Evolutionary conservation across 1,140 invertebrate genomes (phyloP).

Genomic region (Lepidotrigona ventralis): DNA sequence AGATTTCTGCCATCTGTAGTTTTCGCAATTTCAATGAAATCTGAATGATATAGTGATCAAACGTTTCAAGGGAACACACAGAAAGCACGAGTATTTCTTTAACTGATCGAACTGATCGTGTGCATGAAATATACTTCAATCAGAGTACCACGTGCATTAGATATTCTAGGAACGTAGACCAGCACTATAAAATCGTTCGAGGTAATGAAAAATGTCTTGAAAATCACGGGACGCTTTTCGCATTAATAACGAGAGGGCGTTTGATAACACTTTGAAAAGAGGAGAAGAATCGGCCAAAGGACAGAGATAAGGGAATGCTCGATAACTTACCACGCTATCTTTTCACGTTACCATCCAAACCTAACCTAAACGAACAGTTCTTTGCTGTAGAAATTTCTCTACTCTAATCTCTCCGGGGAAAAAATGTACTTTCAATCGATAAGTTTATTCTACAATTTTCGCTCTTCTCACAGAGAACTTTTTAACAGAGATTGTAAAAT

Average conservation of each 20-base stretch:
- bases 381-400: no score
- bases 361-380: neutral
- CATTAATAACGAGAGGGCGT: constrained; percentile 24
- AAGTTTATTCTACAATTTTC: no score
- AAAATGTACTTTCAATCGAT: neutral
- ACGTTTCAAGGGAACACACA: neutral
- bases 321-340: neutral
- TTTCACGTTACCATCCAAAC: neutral
- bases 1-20: neutral
- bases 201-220: neutral
- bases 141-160: neutral
- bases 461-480: no score
- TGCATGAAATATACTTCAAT: neutral
- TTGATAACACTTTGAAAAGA: constrained; percentile 2
- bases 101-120: neutral
- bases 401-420: no score
- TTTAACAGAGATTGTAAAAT: no score
- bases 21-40: neutral
- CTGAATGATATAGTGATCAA: neutral
- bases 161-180: neutral
- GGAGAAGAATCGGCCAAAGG: neutral
- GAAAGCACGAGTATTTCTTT: neutral
- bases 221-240: neutral
- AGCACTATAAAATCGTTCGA: neutral
- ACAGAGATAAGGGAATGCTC: neutral